Base-by-base conservation (phyloP, 2,888 invertebrate genomes). In the Halictus quadricinctus region DNA sequence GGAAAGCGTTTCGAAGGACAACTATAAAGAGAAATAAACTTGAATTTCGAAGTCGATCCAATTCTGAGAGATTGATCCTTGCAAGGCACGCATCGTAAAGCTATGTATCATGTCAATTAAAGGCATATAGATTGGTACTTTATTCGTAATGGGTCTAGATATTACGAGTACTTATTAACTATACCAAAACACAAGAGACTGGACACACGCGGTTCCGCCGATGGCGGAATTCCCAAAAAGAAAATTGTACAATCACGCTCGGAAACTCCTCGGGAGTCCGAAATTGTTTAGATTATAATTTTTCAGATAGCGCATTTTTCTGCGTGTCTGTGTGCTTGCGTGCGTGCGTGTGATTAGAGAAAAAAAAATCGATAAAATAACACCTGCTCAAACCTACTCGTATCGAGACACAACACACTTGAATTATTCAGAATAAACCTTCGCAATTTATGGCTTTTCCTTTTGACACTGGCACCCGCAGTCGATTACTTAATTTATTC, bases 21-120 rank as follows among this genome's bases (percentile, higher is more conserved):
- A 69, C 18, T 41, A 58, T 58, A 69, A 41, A 69, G 41, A 69
- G 36, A 69, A 69, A 69, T 69, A 41, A 69, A 41, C 41, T 25
- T 41, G 60, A 72, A 60, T 66, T 83, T 74, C 48, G 64, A 80
- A 77, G 75, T 85, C 72, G 64, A 81, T 81, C 73, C 21, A 60
- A 76, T 84, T 76, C 79, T 79, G 74, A 80, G 79, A 80, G 74
- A 79, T 64, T 85, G 81, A 84, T 89, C 81, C 87, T 83, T 80
- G 82, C 78, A 87, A 83, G 84, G 81, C 84, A 86, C 79, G 81
- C 84, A 83, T 83, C 73, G 85, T 84, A 72, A 88, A 88, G 86
- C 88, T 89, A 87, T 88, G 84, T 83, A 88, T 90, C 90, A 88
- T 85, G 90, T 90, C 90, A 90, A 90, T 90, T 90, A 90, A 87